Conservation (phyloP, 2,888 invertebrate genomes). For the Drosophila percnosoma region DNA sequence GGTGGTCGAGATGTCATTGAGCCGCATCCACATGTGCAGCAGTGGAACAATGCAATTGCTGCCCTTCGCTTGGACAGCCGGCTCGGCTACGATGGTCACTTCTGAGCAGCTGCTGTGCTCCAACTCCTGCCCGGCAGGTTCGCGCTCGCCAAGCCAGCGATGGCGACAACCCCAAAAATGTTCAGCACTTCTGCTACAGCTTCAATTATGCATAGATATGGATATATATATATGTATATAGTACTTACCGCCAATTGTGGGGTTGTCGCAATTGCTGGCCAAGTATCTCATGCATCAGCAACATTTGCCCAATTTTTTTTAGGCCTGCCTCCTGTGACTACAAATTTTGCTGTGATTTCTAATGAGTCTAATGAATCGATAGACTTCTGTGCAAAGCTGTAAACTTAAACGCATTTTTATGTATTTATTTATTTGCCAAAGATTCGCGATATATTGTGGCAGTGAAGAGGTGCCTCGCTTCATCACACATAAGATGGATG, state of each 20-base stretch:
- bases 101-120: neutral
- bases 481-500: neutral
- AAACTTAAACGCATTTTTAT: neutral
- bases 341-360: neutral
- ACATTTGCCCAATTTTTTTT: conserved; percentile 23
- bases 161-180: conserved; percentile 12
- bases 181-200: neutral
- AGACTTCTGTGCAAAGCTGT: neutral
- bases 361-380: neutral
- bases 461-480: neutral
- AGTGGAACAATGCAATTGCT: conserved; percentile 27
- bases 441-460: neutral
- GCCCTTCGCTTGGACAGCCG: neutral
- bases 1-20: neutral
- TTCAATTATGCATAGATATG: neutral
- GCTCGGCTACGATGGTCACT: neutral
- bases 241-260: conserved; percentile 34
- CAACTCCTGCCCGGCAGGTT: conserved; percentile 27
- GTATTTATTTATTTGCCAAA: neutral
- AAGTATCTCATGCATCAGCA: conserved; percentile 10
- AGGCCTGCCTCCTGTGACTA: neutral
- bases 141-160: conserved; percentile 24
- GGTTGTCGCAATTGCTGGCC: conserved; percentile 38
- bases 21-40: conserved; percentile 42
- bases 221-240: neutral